Base-by-base conservation (phyloP, 2,797 vertebrate genomes). In the Dryobates pubescens region DNA sequence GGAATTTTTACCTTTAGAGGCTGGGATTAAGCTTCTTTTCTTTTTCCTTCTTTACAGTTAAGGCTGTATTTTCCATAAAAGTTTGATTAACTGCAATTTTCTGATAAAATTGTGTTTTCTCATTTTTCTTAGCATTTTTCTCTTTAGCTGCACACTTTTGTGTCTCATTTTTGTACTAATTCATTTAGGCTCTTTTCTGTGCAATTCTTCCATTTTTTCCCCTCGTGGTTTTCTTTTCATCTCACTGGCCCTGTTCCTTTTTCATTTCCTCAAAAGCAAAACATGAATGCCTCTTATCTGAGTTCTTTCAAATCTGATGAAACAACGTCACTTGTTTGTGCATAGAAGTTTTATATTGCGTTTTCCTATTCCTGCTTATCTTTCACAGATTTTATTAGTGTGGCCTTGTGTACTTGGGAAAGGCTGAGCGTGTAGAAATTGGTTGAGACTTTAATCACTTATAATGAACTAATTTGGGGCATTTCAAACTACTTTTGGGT, bases 181-280 rank as follows among this genome's bases (percentile, higher is more conserved):
- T 86, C 22, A 6, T 61, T 93, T 68, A 64, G 2, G 20, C 26
- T 69, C 24, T 76, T 86, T 70, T 57, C 83, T 84, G 26, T 69
- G 75, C 45, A 61, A 23, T 91, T 84, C 87, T 81, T 36, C 74
- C 13, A 6, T 67, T 88, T 87, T 34, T 6, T 10, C 32, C 71
- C 38, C 45, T 24, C 6, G 2, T 79, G 56, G 54, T 82, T 92
- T 94, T 73, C 73, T 91, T 94, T 88, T 88, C 70, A 72, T 87
- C 72, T 93, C 56, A 49, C 51, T 90, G 38, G 47, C 45, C 32
- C 53, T 92, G 36, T 90, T 93, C 58, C 5, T 27, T 88, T 95
- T 94, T 96, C 80, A 94, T 96, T 95, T 94, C 89, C 90, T 95
- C 87, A 56, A 53, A 89, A 95, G 71, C 65, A 89, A 90, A 92